Evolutionary conservation across 2,113 vertebrate genomes (phyloP).

Genomic region (Astatotilapia flaviijosephi): DNA sequence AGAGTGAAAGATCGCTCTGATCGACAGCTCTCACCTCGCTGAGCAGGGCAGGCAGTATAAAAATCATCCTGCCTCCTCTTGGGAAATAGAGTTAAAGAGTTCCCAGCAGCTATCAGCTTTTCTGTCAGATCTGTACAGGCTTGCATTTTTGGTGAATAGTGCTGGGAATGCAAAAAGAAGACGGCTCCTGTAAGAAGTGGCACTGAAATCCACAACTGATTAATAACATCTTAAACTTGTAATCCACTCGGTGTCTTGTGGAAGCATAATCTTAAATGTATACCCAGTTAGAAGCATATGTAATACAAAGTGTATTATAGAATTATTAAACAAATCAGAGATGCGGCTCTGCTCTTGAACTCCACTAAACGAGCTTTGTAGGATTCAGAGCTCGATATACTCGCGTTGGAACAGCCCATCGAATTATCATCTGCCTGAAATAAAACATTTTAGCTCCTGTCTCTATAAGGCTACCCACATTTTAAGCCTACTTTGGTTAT

Average conservation of each 20-base stretch:
- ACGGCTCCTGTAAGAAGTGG: neutral
- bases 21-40: neutral
- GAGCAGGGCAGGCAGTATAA: neutral
- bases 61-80: neutral
- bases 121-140: neutral
- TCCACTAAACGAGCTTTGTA: neutral
- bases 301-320: neutral
- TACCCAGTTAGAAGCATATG: neutral
- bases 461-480: neutral
- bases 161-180: neutral
- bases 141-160: neutral
- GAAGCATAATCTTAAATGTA: neutral
- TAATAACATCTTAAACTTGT: neutral
- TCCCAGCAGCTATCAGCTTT: neutral
- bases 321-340: neutral
- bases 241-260: neutral
- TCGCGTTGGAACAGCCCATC: accelerated
- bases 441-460: neutral
- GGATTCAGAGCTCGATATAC: neutral
- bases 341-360: neutral
- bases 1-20: neutral
- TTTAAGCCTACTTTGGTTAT: neutral
- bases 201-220: neutral
- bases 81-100: neutral
- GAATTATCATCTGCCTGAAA: neutral